Conservation (phyloP, 2,797 vertebrate genomes). For the Fundulus diaphanus region DNA sequence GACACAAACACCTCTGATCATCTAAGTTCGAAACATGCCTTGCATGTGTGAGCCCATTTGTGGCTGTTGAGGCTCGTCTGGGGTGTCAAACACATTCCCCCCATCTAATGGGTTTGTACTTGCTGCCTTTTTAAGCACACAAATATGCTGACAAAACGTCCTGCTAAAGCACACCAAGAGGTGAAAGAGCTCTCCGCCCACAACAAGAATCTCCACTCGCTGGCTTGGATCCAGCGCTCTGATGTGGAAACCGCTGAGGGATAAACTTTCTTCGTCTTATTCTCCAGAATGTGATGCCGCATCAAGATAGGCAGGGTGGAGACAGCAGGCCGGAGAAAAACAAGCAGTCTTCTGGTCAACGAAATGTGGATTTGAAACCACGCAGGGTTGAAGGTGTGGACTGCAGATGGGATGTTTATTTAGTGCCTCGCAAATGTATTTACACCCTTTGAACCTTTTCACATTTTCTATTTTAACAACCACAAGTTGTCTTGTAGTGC, state of each 20-base stretch:
- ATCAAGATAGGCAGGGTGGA: conserved; percentile 3
- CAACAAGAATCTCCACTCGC: conserved; percentile 65
- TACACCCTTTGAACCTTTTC: not conserved
- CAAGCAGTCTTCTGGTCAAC: conserved; percentile 7
- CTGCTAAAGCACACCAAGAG: conserved; percentile 37
- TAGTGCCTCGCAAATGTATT: not conserved
- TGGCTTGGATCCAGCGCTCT: conserved; percentile 58
- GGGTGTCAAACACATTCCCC: conserved; percentile 43
- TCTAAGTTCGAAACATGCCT: not conserved
- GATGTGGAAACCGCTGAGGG: conserved; percentile 64
- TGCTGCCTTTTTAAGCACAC: conserved; percentile 35
- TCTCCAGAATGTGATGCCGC: conserved; percentile 14
- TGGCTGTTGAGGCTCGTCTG: conserved; percentile 7
- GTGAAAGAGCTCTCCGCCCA: conserved; percentile 63
- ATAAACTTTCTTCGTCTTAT: conserved; percentile 57
- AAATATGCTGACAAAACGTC: conserved; percentile 60
- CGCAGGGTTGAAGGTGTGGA: not conserved
- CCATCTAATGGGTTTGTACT: conserved; percentile 49
- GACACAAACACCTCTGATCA: conserved; percentile 40
- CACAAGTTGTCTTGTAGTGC: not conserved
- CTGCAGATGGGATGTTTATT: not conserved
- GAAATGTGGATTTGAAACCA: not conserved
- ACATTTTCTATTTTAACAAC: not conserved
- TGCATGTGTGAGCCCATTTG: conserved; percentile 8
- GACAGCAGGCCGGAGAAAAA: conserved; percentile 5